Conservation (phyloP, 2,888 invertebrate genomes). For the Tribolium freemani region DNA sequence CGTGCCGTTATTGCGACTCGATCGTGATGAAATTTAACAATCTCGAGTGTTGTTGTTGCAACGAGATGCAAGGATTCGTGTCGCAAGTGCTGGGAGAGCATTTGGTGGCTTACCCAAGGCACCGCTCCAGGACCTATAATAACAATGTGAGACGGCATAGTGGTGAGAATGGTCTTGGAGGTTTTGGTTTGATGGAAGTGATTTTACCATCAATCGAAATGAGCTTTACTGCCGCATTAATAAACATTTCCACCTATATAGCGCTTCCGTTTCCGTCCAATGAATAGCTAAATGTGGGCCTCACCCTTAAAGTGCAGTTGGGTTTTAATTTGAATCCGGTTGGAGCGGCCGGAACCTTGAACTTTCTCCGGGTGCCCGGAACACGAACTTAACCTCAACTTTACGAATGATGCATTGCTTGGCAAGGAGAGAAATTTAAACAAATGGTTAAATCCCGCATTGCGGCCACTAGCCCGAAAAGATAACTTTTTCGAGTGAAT, state of each 20-base stretch:
- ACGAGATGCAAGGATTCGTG: not conserved
- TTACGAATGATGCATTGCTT: slow-evolving; percentile 7
- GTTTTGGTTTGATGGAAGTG: not conserved
- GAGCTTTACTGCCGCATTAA: slow-evolving; percentile 3
- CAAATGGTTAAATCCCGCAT: slow-evolving; percentile 11
- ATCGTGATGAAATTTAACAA: slow-evolving; percentile 21
- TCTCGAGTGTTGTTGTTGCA: not conserved
- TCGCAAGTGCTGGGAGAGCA: not conserved
- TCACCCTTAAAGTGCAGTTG: slow-evolving; percentile 10
- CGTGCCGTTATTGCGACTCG: slow-evolving; percentile 12
- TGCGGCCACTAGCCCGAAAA: slow-evolving; percentile 1
- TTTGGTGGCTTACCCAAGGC: not conserved
- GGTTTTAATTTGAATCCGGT: slow-evolving; percentile 16
- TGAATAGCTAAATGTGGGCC: slow-evolving; percentile 2
- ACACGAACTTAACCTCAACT: slow-evolving; percentile 17
- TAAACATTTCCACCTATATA: not conserved
- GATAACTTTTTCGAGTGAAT: slow-evolving; percentile 1
- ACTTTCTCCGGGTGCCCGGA: slow-evolving; percentile 5
- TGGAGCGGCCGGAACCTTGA: slow-evolving; percentile 18
- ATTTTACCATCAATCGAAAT: not conserved
- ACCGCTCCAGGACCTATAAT: not conserved
- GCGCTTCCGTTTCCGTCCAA: slow-evolving; percentile 10
- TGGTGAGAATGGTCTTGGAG: not conserved
- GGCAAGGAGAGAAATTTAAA: slow-evolving; percentile 15
- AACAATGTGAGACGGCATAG: not conserved